A percentile compares a stretch with the other conserved stretches of the same genome.
phyloP scores from a whole-genome alignment of 2,888 invertebrate genomes.

The Plutella xylostella region DNA sequence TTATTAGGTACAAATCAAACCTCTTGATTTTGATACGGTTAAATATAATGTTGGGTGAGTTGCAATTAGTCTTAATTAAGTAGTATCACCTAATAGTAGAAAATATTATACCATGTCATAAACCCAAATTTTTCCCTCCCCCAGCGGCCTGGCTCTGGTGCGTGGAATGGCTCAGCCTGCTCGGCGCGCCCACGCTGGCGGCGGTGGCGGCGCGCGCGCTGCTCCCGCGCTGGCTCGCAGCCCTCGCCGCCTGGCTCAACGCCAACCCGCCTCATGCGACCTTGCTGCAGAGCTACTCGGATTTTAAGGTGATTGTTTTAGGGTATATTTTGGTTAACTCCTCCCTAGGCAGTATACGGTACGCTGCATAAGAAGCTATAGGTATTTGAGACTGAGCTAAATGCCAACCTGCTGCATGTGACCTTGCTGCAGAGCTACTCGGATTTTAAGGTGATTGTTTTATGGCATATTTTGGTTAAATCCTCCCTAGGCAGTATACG shows the following conservation, averaged over 20 bases:
- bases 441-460: not conserved
- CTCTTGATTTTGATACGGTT: too few species aligned
- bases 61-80: too few species aligned
- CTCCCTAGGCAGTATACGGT: not conserved
- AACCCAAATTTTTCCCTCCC: conserved; percentile 17
- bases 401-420: not conserved
- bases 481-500: not conserved
- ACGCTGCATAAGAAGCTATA: not conserved
- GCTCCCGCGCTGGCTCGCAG: conserved; percentile 93
- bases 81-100: too few species aligned
- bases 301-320: conserved; percentile 42
- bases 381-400: not conserved
- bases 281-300: conserved; percentile 74
- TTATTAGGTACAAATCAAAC: too few species aligned
- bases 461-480: not conserved
- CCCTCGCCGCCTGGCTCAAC: conserved; percentile 90
- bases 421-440: not conserved
- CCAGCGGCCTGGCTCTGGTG: conserved; percentile 94
- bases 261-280: conserved; percentile 91
- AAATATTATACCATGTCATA: too few species aligned
- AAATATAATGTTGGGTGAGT: too few species aligned
- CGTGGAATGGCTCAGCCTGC: conserved; percentile 91
- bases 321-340: not conserved
- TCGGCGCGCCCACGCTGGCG: conserved; percentile 82
- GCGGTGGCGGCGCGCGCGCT: conserved; percentile 87